Evolutionary conservation across 2,113 vertebrate genomes (phyloP), one percentile per base, ranked within the genome.

Genomic region (Corythornis madagascariensis): DNA sequence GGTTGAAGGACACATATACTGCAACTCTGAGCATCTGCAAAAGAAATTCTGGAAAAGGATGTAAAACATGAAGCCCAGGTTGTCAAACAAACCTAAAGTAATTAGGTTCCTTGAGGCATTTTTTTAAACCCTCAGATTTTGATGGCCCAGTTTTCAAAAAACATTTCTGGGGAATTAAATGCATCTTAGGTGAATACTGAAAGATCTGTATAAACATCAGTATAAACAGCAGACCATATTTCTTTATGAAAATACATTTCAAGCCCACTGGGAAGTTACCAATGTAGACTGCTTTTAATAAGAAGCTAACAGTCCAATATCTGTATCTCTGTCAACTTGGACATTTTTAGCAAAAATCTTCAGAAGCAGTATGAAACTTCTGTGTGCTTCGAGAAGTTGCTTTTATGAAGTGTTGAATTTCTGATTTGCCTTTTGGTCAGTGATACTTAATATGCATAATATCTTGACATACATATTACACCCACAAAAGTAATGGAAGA

Each of bases 161-260:
- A 19, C 7, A 55, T 31, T 92, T 91, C 42, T 53, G 10, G 3
- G 18, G 60, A 80, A 80, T 85, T 56, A 75, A 53, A 82, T 21
- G 13, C 28, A 67, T 43, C 17, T 74, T n/a, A 65, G 53, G 10
- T 72, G 61, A 89, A 79, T 25, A 29, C 55, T 61, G 35, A 72
- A 73, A 65, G 33, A 67, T 53, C 28, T 60, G n/a, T 21, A 14
- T n/a, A 63, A 91, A 29, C 52, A 53, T 8, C 6, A 7, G 67
- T 26, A 60, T 11, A 69, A 86, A 64, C 20, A 90, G 33, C 16
- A 55, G 33, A 24, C 15, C 82, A 22, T 28, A 71, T 48, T 83
- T 91, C 61, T 66, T 83, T 67, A 77, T 28, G 73, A 71, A 89
- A 95, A 74, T 57, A 83, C 67, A 94, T 89, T 84, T 83, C 40